phyloP scores from a whole-genome alignment of 2,113 vertebrate genomes.

The Oreochromis tanganicae region DNA sequence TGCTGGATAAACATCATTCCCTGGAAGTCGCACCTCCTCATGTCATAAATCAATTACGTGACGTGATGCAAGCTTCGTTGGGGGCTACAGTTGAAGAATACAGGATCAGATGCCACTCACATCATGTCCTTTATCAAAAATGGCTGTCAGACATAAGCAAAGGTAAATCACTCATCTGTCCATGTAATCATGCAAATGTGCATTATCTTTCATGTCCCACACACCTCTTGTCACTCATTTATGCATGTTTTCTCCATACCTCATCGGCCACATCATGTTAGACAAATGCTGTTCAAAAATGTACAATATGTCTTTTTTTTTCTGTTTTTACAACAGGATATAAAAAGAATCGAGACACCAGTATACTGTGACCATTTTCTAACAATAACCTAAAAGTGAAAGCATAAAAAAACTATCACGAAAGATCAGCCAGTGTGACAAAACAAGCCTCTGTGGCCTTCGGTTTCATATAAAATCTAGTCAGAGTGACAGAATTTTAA shows the following conservation, averaged over 20 bases:
- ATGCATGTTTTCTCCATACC: conserved; percentile 53
- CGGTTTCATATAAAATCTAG: conserved; percentile 37
- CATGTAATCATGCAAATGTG: conserved; percentile 72
- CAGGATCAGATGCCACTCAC: conserved; percentile 53
- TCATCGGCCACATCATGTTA: conserved; percentile 40
- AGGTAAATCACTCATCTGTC: conserved; percentile 73
- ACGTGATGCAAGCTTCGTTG: not conserved
- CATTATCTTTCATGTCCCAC: conserved; percentile 56
- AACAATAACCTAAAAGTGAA: conserved; percentile 35
- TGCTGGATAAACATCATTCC: conserved; percentile 37
- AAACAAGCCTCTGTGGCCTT: conserved; percentile 44
- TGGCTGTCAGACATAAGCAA: conserved; percentile 60
- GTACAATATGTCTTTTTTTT: not conserved
- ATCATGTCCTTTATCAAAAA: conserved; percentile 50
- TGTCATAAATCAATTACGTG: conserved; percentile 37
- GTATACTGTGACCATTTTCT: not conserved
- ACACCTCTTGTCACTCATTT: conserved; percentile 58
- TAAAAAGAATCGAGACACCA: not conserved
- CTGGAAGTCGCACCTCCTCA: not conserved
- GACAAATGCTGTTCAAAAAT: not conserved
- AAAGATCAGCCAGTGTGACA: conserved; percentile 46
- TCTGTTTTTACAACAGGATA: not conserved
- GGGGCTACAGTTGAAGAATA: conserved; percentile 33
- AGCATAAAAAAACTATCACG: conserved; percentile 30
- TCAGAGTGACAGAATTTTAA: conserved; percentile 50